Evolutionary conservation across 2,113 vertebrate species (phyloP), one percentile per base, ranked within the genome.

Genomic region (Sakesphorus luctuosus): DNA sequence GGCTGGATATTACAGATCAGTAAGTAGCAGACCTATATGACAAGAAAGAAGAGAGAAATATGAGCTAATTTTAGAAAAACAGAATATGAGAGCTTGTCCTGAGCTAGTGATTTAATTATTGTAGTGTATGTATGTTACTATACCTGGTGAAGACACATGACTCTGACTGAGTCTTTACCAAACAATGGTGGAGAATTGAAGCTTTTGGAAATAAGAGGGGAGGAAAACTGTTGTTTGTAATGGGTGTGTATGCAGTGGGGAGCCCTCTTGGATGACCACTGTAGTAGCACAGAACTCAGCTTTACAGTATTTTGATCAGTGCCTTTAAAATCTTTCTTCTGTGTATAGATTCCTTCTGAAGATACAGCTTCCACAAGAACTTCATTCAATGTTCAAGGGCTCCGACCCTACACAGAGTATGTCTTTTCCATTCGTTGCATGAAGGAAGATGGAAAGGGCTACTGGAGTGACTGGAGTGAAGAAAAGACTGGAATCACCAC

Each of bases 381-480:
- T 47, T 99, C 99, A 7, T 99, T 99, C 90, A 98, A 98, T 58
- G 96, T 99, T 36, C 99, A 99, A 89, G 93, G 91, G 4, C 98
- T 99, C 40, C 95, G 79, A 67, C 98, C 99, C 8, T 96, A 98
- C 95, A 99, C 98, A 24, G 69, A 97, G 5, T 99, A 99, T 87
- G 79, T 94, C 10, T 97, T 98, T 95, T 98, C 98, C 89, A 91
- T 99, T 29, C 97, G 98, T 89, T 99, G 98, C 94, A 99, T 98
- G 92, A 83, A 96, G 66, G 13, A 25, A 11, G 83, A 73, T 13
- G 72, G 75, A 17, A 9, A 29, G 3, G 98, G 98, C n/a, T 98
- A 98, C 95, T 99, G 99, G 99, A 99, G 99, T 86, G 88, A 98
- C 29, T 99, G 99, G 99, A 99, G 98, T 94, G 44, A 73, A 65